phyloP scores from a whole-genome alignment of 1,140 invertebrate species.

The Papilio helenus region DNA sequence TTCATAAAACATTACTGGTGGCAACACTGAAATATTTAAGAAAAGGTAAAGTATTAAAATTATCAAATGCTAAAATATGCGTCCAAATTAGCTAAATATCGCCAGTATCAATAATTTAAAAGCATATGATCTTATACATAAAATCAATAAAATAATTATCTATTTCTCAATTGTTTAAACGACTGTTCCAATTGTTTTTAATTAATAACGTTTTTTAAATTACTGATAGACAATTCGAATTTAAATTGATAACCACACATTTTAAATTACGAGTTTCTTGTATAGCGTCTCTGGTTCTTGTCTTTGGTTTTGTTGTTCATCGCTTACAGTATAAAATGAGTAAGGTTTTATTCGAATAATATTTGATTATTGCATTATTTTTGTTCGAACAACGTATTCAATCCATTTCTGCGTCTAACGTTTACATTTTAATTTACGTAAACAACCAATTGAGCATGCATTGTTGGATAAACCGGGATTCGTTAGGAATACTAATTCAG shows the following conservation, averaged over 20 bases:
- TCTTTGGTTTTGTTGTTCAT: neutral
- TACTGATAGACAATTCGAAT: neutral
- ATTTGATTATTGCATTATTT: neutral
- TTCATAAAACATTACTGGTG: neutral
- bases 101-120: too few species aligned
- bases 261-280: neutral
- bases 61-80: too few species aligned
- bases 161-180: neutral
- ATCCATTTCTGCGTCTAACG: neutral
- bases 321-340: neutral
- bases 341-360: constrained; percentile 2
- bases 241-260: neutral
- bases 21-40: too few species aligned
- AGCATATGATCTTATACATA: neutral
- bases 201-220: constrained; percentile 19
- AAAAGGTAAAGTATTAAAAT: too few species aligned
- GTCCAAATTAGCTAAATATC: too few species aligned
- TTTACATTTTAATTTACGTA: constrained; percentile 39
- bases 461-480: constrained; percentile 38
- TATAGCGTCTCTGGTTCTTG: neutral
- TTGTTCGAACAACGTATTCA: neutral
- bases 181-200: neutral
- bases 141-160: neutral
- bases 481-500: constrained; percentile 35
- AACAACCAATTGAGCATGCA: constrained; percentile 33